Evolutionary conservation across 2,113 vertebrate species (phyloP).

Genomic region (Cichladusa arquata): DNA sequence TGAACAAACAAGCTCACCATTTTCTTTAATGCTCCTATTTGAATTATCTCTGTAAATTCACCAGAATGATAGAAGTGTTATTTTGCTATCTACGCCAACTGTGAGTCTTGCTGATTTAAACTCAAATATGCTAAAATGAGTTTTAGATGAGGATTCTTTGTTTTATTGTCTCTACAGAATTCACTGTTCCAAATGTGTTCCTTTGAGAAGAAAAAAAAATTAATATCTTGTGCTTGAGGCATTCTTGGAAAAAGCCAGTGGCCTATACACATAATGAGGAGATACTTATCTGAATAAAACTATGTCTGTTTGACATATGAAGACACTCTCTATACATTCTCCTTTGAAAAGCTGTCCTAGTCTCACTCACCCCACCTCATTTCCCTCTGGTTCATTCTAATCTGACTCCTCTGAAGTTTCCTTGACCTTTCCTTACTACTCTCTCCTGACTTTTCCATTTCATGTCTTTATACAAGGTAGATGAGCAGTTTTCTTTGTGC

Average conservation of each 20-base stretch:
- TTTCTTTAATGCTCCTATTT: background rate
- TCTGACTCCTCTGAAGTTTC: background rate
- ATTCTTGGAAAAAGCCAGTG: background rate
- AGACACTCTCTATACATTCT: background rate
- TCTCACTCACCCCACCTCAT: background rate
- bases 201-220: background rate
- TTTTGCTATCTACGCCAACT: slow-evolving; percentile 9
- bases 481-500: slow-evolving; percentile 2
- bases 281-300: background rate
- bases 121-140: background rate
- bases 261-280: background rate
- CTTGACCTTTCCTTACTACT: slow-evolving; percentile 15
- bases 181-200: background rate
- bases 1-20: background rate
- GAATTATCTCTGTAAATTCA: slow-evolving; percentile 1
- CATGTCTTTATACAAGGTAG: background rate
- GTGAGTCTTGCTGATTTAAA: slow-evolving; percentile 34
- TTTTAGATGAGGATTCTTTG: slow-evolving; percentile 26
- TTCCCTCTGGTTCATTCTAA: slow-evolving; percentile 2
- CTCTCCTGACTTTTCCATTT: background rate
- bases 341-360: background rate
- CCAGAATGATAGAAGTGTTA: background rate
- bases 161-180: slow-evolving; percentile 15
- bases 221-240: background rate
- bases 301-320: background rate